Conservation (phyloP, 2,113 vertebrate species). For the Hassar affinis region DNA sequence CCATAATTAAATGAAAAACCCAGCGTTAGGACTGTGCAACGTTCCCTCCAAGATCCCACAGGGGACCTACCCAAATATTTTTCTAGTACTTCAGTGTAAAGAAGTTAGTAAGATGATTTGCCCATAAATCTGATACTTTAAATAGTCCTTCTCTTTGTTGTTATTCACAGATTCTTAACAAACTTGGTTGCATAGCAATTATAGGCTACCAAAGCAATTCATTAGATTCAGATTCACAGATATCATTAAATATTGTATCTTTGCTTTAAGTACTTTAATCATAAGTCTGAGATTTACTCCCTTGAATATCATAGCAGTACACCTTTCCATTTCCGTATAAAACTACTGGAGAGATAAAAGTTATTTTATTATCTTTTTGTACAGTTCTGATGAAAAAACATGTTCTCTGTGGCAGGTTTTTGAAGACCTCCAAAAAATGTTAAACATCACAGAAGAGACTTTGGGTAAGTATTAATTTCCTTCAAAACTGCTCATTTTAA, state of each 20-base stretch:
- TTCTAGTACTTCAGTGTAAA: neutral
- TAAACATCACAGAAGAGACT: conserved; percentile 58
- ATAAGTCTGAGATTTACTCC: neutral
- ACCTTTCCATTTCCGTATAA: neutral
- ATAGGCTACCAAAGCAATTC: neutral
- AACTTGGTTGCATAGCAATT: neutral
- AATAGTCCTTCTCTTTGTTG: neutral
- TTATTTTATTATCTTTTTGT: neutral
- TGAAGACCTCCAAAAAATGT: conserved; percentile 74
- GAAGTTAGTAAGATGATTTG: neutral
- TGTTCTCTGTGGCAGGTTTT: conserved; percentile 63
- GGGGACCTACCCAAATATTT: no score
- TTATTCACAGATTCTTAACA: neutral
- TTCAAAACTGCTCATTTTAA: neutral
- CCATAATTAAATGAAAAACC: no score
- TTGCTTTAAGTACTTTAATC: neutral
- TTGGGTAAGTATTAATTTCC: neutral
- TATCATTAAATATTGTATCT: neutral
- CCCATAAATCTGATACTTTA: neutral
- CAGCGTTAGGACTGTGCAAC: no score
- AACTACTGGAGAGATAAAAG: neutral
- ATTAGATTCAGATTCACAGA: neutral
- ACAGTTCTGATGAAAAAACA: neutral
- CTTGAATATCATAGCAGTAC: neutral
- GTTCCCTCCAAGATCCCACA: no score